Base-by-base conservation (phyloP, 2,888 invertebrate genomes). In the Mongoloraphidia duomilia region DNA sequence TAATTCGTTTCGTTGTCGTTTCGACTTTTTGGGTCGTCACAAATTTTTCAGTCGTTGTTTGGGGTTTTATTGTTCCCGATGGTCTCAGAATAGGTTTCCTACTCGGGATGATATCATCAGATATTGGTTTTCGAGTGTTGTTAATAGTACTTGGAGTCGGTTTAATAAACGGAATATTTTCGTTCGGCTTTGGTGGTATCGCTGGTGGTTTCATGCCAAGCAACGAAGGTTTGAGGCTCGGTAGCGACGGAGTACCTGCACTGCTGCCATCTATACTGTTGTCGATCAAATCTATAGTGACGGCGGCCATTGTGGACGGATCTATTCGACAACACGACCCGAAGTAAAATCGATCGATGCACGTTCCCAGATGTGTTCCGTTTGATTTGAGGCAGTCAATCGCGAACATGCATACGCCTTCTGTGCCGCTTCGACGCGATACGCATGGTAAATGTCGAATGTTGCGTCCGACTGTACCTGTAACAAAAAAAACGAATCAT, bases 341-440 rank as follows among this genome's bases (percentile, higher is more conserved):
- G 64, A 92, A 92, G 70, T 91, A 92, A 66, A 92, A 92, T 54
- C 90, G 79, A 68, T 93, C 92, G 61, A 92, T 89, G 66, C 93
- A 93, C 2, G 91, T 91, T 34, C 91, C 92, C 55, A 93, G 70
- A 60, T 93, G 92, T 0, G 90, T 85, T 40, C 93, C 93, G 63
- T 92, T 92, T 52, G 85, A 79, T 72, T 90, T 88, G 43, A 88
- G 77, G 65, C 92, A 93, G 60, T 92, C 88, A 66, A 90, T 90
- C 52, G 91, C 92, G 63, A 93, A 93, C 93, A 93, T 93, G 62
- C 93, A 93, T 1, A 88, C 76, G 1, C 93, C 92, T 53, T 82
- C 82, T 56, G 85, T 79, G 36, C 80, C 83, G 34, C 82, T 81
- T 62, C 80, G 78, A 62, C 86, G 76, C 50, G 88, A 87, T 64